phyloP scores from a whole-genome alignment of 2,797 vertebrate genomes.

The Semotilus atromaculatus region DNA sequence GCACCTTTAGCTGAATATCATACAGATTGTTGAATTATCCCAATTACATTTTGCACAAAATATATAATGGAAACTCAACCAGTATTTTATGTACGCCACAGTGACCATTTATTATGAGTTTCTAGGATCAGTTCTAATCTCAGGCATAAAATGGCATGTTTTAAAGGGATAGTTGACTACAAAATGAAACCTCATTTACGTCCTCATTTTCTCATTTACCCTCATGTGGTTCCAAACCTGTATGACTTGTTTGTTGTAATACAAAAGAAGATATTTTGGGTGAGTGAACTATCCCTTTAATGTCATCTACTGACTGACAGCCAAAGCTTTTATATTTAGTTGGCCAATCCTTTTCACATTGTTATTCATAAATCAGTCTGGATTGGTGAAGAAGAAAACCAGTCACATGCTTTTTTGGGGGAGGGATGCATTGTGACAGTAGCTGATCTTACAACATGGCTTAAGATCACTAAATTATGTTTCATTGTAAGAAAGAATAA shows the following conservation, averaged over 20 bases:
- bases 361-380: conserved; percentile 17
- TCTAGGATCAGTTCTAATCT: neutral
- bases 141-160: neutral
- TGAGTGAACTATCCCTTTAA: neutral
- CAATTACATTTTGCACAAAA: neutral
- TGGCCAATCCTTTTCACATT: neutral
- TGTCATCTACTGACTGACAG: conserved; percentile 3
- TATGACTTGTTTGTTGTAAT: neutral
- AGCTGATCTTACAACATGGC: neutral
- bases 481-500: conserved; percentile 20
- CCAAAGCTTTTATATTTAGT: conserved; percentile 12
- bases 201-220: neutral
- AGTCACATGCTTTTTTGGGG: neutral
- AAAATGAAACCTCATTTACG: neutral
- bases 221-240: neutral
- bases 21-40: neutral
- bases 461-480: conserved; percentile 40
- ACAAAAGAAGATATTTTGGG: neutral
- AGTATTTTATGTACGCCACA: neutral
- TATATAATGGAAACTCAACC: neutral
- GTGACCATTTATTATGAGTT: neutral
- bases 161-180: neutral
- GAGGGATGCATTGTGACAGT: neutral
- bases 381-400: conserved; percentile 13
- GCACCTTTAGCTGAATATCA: no score